Base-by-base conservation (phyloP, 2,888 invertebrate genomes). In the Torymus tubicola region DNA sequence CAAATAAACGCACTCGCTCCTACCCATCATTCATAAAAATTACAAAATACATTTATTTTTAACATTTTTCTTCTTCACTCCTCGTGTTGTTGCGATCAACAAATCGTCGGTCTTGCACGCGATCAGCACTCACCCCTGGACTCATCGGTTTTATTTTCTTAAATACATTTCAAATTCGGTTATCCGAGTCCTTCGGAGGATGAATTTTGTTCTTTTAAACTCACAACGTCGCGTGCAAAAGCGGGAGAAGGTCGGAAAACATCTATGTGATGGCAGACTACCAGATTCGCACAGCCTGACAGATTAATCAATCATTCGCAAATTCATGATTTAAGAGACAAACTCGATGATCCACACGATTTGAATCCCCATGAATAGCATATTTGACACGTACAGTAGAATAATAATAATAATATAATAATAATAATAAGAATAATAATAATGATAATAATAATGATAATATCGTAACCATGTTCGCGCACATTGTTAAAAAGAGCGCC, bases 261-360 rank as follows among this genome's bases (percentile, higher is more conserved):
- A 85, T 78, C 78, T 84, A 78, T 8, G 81, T 84, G 84, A 86
- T 84, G 83, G 84, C 87, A 87, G 87, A 89, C 87, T 89, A 88
- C 84, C 89, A 88, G 88, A 89, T 89, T 90, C 89, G 88, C 89
- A 90, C 90, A 90, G 90, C 90, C 89, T 89, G 87, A 88, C 87
- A 87, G 85, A 87, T 87, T 86, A 87, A 88, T 87, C 86, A 86
- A 88, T 86, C 86, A 87, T 87, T 85, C 82, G 82, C 82, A 85
- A 85, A 88, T 85, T 87, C 85, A 86, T 84, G 87, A 86, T 85
- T 84, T 86, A 88, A 85, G 65, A 61, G 65, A 74, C 69, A 70
- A 80, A 80, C 42, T 74, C 61, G 42, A 70, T 69, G 55, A 74
- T 69, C 50, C n/a, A 74, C 63, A 69, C 52, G 63, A 79, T 69